Evolutionary conservation across 2,888 invertebrate species (phyloP).

Genomic region (Rotaria magnacalcarata): DNA sequence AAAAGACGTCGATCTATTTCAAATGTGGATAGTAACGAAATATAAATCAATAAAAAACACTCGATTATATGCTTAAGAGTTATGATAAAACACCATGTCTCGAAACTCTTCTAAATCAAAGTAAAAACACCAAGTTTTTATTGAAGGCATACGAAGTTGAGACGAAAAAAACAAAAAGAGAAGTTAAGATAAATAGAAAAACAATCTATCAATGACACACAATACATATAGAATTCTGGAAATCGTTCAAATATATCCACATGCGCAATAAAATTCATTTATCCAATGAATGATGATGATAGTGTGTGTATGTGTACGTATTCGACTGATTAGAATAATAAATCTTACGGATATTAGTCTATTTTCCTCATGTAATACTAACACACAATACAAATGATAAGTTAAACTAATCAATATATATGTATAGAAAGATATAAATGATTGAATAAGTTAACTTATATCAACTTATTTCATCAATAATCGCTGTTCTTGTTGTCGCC

Average conservation of each 20-base stretch:
- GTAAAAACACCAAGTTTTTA: neutral
- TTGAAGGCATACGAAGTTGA: neutral
- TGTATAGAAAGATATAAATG: neutral
- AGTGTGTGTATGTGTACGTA: neutral
- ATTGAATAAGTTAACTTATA: neutral
- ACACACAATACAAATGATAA: neutral
- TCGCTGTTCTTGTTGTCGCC: neutral
- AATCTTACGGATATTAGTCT: neutral
- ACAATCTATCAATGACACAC: neutral
- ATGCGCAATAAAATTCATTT: neutral
- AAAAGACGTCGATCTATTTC: too few relatives aligned
- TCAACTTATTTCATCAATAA: neutral
- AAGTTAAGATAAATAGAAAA: neutral
- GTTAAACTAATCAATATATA: neutral
- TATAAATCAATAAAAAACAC: neutral
- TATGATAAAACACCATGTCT: neutral
- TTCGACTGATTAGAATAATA: neutral
- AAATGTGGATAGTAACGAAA: neutral
- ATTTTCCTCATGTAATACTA: neutral
- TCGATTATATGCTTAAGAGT: neutral
- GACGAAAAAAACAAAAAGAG: neutral
- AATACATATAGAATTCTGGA: neutral
- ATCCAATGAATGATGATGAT: conserved; percentile 5
- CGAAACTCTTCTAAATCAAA: neutral
- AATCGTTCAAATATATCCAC: neutral